Conservation (phyloP, 2,888 invertebrate species). For the Polymixis lichenea region DNA sequence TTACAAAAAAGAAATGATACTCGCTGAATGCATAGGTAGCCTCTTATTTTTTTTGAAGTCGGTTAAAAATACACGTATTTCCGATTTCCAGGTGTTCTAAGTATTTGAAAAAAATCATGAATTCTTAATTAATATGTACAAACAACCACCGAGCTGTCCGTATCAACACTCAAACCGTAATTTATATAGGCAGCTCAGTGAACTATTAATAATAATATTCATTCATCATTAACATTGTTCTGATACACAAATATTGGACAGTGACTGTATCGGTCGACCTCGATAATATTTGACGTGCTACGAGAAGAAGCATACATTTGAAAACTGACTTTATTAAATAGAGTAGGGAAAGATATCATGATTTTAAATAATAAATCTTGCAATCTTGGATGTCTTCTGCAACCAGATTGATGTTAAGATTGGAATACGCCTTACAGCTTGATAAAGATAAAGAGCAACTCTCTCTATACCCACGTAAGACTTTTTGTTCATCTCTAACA, state of each 20-base stretch:
- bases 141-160: not conserved
- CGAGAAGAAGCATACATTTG: too few species aligned
- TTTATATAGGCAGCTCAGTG: slow-evolving; percentile 31
- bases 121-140: not conserved
- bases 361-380: not conserved
- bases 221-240: slow-evolving; percentile 25
- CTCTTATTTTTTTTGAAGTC: not conserved
- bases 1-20: not conserved
- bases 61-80: not conserved
- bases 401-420: not conserved
- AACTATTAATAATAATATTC: slow-evolving; percentile 39
- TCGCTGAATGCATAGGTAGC: not conserved
- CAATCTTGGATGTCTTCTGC: not conserved
- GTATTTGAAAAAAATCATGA: not conserved
- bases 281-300: slow-evolving; percentile 32
- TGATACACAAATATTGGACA: slow-evolving; percentile 28
- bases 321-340: slow-evolving; percentile 28
- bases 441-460: not conserved
- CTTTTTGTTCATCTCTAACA: not conserved
- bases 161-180: not conserved
- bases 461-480: not conserved
- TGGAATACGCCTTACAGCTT: not conserved
- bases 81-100: too few species aligned
- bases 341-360: not conserved
- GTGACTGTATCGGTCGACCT: slow-evolving; percentile 17